Percentiles rank a stretch among this genome's conserved stretches.
These are phyloP conservation scores for Fragum fragum DNA, from an alignment of 2,888 invertebrate species.

Conservation along the genomic window DNA sequence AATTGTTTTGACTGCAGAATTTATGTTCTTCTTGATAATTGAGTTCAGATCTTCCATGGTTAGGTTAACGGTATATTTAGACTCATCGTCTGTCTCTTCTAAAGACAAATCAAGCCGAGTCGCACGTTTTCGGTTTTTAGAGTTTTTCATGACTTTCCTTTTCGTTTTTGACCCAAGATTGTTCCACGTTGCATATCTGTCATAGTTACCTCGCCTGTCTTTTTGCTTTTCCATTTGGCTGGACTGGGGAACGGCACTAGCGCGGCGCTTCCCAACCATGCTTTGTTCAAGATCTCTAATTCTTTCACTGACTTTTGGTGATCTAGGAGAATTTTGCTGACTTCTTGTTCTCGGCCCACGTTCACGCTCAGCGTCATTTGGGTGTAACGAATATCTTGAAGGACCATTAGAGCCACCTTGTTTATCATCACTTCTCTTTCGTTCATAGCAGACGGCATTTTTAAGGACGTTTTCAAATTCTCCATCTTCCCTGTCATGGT, in stretches of 20 bases:
- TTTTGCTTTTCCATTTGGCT: neutral
- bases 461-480: constrained; percentile 45
- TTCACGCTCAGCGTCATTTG: neutral
- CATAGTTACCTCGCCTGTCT: neutral
- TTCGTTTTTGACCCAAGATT: neutral
- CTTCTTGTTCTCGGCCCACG: neutral
- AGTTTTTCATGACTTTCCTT: constrained; percentile 35
- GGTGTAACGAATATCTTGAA: neutral
- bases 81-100: constrained; percentile 47
- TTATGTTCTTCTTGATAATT: constrained; percentile 60
- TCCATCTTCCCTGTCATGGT: constrained; percentile 16
- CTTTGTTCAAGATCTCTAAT: neutral
- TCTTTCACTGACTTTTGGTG: constrained; percentile 26
- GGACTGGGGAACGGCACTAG: constrained; percentile 12
- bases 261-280: constrained; percentile 31
- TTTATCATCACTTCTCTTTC: neutral
- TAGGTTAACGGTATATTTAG: constrained; percentile 52
- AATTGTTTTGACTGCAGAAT: constrained; percentile 58
- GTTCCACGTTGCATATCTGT: constrained; percentile 26
- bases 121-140: constrained; percentile 35
- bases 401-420: neutral
- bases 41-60: constrained; percentile 60
- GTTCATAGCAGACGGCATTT: constrained; percentile 26
- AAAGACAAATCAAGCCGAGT: constrained; percentile 25
- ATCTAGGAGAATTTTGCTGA: neutral